Base-by-base conservation (phyloP, 2,888 invertebrate genomes). In the Agonopterix subpropinquella region DNA sequence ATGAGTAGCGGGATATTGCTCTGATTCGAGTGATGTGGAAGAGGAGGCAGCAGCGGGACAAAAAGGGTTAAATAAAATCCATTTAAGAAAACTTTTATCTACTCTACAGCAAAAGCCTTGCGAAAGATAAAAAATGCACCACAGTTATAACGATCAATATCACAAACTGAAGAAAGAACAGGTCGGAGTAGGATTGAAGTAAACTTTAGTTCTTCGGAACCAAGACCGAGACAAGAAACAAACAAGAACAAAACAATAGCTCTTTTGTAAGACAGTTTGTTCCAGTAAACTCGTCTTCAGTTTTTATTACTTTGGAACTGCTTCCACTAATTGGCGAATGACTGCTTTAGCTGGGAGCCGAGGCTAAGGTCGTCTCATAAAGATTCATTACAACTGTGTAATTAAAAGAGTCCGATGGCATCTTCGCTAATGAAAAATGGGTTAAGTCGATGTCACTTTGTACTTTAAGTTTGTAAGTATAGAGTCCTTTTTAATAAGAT, bases 271-370 rank as follows among this genome's bases (percentile, higher is more conserved):
- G 52, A 48, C 54, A 48, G 49, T 52, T 54, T 47, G 50, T 41
- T 44, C 42, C 44, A 49, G 45, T 51, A 35, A 36, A 51, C 9
- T 36, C 45, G 35, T 18, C n/a, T 35, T 41, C 35, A 49, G 48
- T 44, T 52, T 52, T 52, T 52, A 52, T 52, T 52, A 52, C 52
- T 52, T 45, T 41, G 42, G 37, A 52, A 52, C 47, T 49, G 49
- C 45, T 45, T 18, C 45, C 49, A 43, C 52, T 52, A 52, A 52
- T 52, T 52, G 49, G 52, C 47, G 42, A 52, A 49, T 41, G 49
- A 49, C 49, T 49, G 48, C 46, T 48, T 51, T 36, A 41, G 43
- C 41, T 37, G 28, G 45, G 43, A 39, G 11, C 28, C 7, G 28
- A 18, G 41, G 11, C 15, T 13, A 8, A 11, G 47, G 44, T 47